These are phyloP conservation scores for Metellina segmentata DNA, from an alignment of 2,888 invertebrate species.

Conservation along the genomic window DNA sequence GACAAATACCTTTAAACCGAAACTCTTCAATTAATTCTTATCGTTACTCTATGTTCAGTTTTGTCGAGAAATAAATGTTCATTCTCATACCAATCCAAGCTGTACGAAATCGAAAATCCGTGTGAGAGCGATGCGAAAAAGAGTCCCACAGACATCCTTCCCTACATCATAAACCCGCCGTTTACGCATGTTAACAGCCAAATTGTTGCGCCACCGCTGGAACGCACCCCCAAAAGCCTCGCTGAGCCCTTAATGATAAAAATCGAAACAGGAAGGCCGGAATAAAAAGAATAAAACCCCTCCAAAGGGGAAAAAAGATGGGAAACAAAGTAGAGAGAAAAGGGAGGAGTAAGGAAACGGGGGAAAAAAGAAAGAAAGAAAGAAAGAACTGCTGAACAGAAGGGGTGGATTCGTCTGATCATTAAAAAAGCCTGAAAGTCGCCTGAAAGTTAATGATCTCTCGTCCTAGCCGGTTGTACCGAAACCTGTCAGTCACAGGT, in stretches of 20 bases:
- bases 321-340: constrained; percentile 23
- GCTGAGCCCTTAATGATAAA: constrained; percentile 34
- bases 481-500: constrained; percentile 67
- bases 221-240: background rate
- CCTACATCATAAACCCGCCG: background rate
- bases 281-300: constrained; percentile 15
- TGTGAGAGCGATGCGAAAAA: background rate
- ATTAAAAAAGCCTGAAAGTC: constrained; percentile 74
- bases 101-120: too few species aligned
- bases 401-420: constrained; percentile 46
- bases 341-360: constrained; percentile 39
- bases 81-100: too few species aligned
- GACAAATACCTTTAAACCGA: too few species aligned
- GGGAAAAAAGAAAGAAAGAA: constrained; percentile 23
- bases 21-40: too few species aligned
- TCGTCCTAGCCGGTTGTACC: constrained; percentile 16
- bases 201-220: constrained; percentile 17
- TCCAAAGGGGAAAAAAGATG: background rate
- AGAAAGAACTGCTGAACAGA: background rate
- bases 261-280: constrained; percentile 36
- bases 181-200: constrained; percentile 34
- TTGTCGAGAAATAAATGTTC: too few species aligned
- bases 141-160: background rate
- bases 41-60: too few species aligned
- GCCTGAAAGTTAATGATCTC: constrained; percentile 75